Evolutionary conservation across 2,888 invertebrate species (phyloP), one percentile per base, ranked within the genome.

Genomic region (Xanthia icteritia): DNA sequence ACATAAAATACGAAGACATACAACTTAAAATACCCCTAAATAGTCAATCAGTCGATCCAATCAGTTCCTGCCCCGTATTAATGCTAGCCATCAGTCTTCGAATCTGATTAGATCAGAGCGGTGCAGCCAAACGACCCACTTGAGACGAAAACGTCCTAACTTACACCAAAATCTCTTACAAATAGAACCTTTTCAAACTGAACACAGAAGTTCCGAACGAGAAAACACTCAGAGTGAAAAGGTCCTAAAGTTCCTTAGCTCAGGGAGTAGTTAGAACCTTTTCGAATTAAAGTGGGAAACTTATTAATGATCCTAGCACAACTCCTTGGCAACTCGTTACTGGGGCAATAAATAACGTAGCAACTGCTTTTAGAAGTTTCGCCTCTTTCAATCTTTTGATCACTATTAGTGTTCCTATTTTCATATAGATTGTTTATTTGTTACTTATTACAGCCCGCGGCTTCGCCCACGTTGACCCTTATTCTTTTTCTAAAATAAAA

Each of bases 221-320:
- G 77, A 74, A 85, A 75, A 82, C 66, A 77, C 76, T 85, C 79
- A 69, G 86, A 77, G 79, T 66, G 86, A 89, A 91, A 91, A 92
- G 85, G 91, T 82, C 88, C 75, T 86, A 89, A 85, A 86, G 75
- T 81, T 70, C 66, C 73, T 83, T 54, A 84, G 80, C 83, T 76
- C 76, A 63, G 65, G 76, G 71, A 76, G 81, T 83, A 91, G 89
- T 91, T 93, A 87, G 81, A 87, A 89, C 92, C 87, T 93, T 93
- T 89, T 89, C 86, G 82, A 86, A 89, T 84, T 87, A 78, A 82
- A 78, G 65, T 77, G 65, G 78, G 86, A 84, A 92, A 93, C 93
- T 94, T 94, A 95, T 95, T 94, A 95, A 94, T 94, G 94, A 93
- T 92, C 92, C 89, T 76, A 90, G 90, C 91, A 91, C 92, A 93